Base-by-base conservation (phyloP, 2,888 invertebrate species). In the Drosophila barbarae region DNA sequence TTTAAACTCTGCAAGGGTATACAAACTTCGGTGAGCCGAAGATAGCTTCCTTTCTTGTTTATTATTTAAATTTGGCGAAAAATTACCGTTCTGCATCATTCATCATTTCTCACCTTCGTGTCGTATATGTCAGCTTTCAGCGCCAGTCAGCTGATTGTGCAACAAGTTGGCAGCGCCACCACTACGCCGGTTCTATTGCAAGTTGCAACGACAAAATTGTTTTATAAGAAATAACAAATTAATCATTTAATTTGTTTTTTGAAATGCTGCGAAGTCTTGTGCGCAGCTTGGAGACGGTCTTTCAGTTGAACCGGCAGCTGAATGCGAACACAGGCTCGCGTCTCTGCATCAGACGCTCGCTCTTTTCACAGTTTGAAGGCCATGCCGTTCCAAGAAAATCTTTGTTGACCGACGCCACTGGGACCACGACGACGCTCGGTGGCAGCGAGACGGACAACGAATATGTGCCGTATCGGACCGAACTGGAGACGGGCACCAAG, bases 401-500 rank as follows among this genome's bases (percentile, higher is more conserved):
- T 3, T 9, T 47, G 10, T 42, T 69, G n/a, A 34, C 51, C 0
- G 38, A 50, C 1, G 46, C 46, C 9, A 12, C 28, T 5, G 15
- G 18, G 15, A 44, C 10, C 1, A 28, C 44, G 7, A 26, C 41
- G 57, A 61, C 68, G 5, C 26, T 47, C 8, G 49, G 53, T 12
- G 36, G 46, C 35, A 60, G 55, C 44, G 88, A 87, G 49, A 39
- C 46, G 5, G 86, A 87, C 36, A 68, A 72, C 35, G 87, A 85
- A 13, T 87, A 87, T 60, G 76, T 87, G 39, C 85, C 86, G 0
- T 88, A 88, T 58, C 72, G 49, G 1, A 1, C 41, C 1, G 81
- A 87, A 12, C 42, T 60, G 10, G 88, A 88, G 60, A 68, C 23
- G 3, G 68, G 71, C 6, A 59, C 53, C 7, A 61, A 28, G 0